Percentiles rank a stretch among this genome's conserved stretches.
phyloP scores from a whole-genome alignment of 1,140 invertebrate species.

The Panagrolaimus sp. region DNA sequence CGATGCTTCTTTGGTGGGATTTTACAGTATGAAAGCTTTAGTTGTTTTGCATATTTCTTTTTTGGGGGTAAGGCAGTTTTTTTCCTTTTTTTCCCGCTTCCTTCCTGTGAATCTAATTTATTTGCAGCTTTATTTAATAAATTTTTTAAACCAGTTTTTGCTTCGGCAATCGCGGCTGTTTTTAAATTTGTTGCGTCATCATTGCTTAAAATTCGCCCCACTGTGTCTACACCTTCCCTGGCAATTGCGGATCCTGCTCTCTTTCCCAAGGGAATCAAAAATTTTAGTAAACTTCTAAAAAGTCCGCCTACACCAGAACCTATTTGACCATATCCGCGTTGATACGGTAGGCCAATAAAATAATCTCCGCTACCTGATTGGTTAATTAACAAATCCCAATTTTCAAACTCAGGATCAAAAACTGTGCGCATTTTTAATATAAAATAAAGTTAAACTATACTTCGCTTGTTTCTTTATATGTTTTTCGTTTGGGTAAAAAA shows the following conservation, averaged over 20 bases:
- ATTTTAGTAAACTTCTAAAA: constrained; percentile 1
- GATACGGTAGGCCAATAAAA: neutral
- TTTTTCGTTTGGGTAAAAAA: no score
- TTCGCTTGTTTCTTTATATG: no score
- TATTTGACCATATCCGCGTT: no score
- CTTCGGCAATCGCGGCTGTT: neutral
- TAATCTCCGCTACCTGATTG: neutral
- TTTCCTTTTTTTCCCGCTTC: neutral
- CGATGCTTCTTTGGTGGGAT: no score
- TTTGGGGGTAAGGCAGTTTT: neutral
- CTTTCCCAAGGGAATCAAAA: neutral
- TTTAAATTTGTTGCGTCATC: neutral
- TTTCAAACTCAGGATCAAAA: neutral
- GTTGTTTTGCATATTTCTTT: neutral
- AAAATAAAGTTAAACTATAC: no score
- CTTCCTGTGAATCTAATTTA: neutral
- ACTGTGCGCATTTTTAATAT: no score
- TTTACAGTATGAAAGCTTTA: no score
- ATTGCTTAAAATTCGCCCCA: neutral
- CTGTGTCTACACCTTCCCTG: neutral
- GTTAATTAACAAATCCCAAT: neutral
- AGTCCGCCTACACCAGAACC: neutral
- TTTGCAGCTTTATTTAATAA: neutral
- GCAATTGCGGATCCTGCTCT: neutral
- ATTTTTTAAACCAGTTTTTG: neutral